Base-by-base conservation (phyloP, 92 coral and sea anemone species). In the Nematostella vectensis region DNA sequence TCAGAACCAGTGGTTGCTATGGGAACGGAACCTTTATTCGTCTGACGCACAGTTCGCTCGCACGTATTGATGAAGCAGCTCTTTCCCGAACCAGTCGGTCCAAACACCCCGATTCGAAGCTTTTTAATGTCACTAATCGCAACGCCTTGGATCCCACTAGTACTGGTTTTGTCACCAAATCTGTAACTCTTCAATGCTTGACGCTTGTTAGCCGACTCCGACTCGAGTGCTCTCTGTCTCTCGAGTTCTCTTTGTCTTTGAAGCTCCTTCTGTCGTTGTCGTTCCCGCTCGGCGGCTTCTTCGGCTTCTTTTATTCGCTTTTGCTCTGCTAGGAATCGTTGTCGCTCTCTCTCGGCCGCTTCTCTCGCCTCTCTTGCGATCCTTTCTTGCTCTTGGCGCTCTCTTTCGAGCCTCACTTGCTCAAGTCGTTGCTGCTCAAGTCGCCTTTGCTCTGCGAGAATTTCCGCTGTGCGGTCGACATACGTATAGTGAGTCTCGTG, bases 51-150 rank as follows among this genome's bases (percentile, higher is more conserved):
- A 15, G 74, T 58, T 27, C 69, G 47, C 19, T 70, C 83, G 53
- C 83, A 63, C 2, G 83, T 77, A 44, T 77, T 77, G 42, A 77
- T 77, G 19, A 77, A 77, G 38, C 83, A 77, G 48, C 83, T 77
- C 64, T 77, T 77, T 2, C 83, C 83, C 20, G 83, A 77, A 8
- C 83, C 83, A 0, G 83, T 77, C 2, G 83, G 83, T 18, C 83
- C 83, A 37, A 77, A 70, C 29, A 77, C 78, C 0, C 83, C 78
- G 25, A 77, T 77, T 22, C 83, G 61, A 20, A 77, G 70, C 40
- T 63, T 44, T 2, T 30, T 64, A 11, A 80, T 77, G 36, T 74
- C 77, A 27, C 51, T 27, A 10, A 77, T 58, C 23, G 70, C 49
- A 4, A 63, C 12, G 16, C 36, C 23, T 38, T 36, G 50, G 27